These are phyloP conservation scores for Chaunax sp. DNA, from an alignment of 2,797 vertebrate genomes.

Conservation along the genomic window DNA sequence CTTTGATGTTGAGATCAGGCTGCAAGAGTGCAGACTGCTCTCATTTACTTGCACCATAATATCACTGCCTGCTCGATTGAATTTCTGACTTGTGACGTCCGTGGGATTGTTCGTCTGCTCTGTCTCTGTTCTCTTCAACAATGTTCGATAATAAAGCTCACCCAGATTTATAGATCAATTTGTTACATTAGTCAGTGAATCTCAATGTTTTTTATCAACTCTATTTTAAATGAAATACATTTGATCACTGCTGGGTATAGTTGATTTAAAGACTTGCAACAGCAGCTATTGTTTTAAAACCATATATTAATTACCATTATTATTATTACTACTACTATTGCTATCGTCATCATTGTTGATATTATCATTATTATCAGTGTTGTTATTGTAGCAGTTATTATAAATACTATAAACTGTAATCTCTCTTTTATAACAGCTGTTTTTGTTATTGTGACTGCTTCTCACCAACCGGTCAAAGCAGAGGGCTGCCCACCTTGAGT, in stretches of 20 bases:
- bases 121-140: slow-evolving; percentile 7
- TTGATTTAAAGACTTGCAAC: not conserved
- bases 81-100: slow-evolving; percentile 32
- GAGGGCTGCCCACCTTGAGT: no score
- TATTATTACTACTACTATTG: no score
- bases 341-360: no score
- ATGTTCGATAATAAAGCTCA: slow-evolving; percentile 1
- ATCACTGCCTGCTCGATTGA: slow-evolving; percentile 21
- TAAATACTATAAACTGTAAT: no score
- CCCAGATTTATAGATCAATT: not conserved
- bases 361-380: no score
- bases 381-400: no score
- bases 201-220: not conserved
- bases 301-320: no score
- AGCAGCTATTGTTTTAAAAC: no score
- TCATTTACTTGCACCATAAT: slow-evolving; percentile 41
- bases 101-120: not conserved
- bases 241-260: slow-evolving; percentile 11
- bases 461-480: no score
- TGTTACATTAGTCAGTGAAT: slow-evolving; percentile 1
- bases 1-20: slow-evolving; percentile 51
- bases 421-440: no score
- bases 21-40: slow-evolving; percentile 25
- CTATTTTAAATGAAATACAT: not conserved
- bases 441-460: no score